phyloP scores from a whole-genome alignment of 1,140 invertebrate species.

The Nymphalis io region DNA sequence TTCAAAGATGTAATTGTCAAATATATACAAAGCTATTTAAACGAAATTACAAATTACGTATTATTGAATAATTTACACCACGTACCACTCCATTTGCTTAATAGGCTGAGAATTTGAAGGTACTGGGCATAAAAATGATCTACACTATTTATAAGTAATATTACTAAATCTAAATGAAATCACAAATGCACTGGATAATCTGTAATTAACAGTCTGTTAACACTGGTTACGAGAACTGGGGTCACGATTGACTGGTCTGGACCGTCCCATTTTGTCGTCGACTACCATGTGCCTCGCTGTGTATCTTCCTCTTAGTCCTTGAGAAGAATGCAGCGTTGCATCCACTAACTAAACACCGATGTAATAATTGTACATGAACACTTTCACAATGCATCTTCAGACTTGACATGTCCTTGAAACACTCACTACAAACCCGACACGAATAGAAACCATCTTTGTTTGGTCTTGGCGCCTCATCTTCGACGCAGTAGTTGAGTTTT shows the following conservation, averaged over 20 bases:
- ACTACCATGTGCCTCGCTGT: constrained; percentile 82
- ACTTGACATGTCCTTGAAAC: constrained; percentile 82
- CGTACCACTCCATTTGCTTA: constrained; percentile 8
- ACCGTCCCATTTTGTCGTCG: constrained; percentile 65
- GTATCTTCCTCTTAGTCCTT: constrained; percentile 85
- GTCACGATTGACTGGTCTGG: constrained; percentile 59
- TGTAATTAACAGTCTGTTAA: constrained; percentile 36
- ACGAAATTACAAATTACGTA: constrained; percentile 18
- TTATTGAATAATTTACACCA: constrained; percentile 10
- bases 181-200: constrained; percentile 71
- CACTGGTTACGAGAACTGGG: constrained; percentile 39
- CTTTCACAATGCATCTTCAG: constrained; percentile 85
- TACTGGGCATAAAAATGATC: constrained; percentile 54
- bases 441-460: constrained; percentile 84
- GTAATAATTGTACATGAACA: constrained; percentile 84
- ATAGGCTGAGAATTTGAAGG: constrained; percentile 57
- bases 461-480: constrained; percentile 81
- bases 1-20: constrained; percentile 11
- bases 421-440: constrained; percentile 84
- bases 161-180: constrained; percentile 54
- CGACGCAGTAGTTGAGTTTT: constrained; percentile 78
- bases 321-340: constrained; percentile 88
- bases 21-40: constrained; percentile 36
- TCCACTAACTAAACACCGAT: constrained; percentile 84
- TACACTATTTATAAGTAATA: constrained; percentile 28